Evolutionary conservation across 1,140 invertebrate genomes (phyloP).

Genomic region (Drosophila orosa): DNA sequence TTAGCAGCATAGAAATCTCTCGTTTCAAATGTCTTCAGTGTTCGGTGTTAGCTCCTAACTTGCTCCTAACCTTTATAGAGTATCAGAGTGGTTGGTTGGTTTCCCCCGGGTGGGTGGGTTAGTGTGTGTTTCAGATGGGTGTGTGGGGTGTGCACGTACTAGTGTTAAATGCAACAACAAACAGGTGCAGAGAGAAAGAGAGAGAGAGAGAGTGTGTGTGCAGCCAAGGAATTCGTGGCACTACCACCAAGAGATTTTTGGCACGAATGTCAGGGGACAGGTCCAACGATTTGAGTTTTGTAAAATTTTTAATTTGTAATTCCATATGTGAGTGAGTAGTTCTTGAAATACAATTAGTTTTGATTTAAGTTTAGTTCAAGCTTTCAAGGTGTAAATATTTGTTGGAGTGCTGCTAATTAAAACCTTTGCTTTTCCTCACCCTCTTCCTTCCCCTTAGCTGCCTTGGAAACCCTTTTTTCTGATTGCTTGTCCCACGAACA

Average conservation of each 20-base stretch:
- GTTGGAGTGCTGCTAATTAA: slow-evolving; percentile 35
- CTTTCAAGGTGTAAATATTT: slow-evolving; percentile 38
- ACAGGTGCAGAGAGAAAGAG: slow-evolving; percentile 61
- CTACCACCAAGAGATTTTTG: slow-evolving; percentile 51
- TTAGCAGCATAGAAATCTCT: slow-evolving; percentile 49
- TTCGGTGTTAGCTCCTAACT: slow-evolving; percentile 31
- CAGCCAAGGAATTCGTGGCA: slow-evolving; percentile 64
- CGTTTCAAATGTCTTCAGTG: slow-evolving; percentile 50
- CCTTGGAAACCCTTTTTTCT: slow-evolving; percentile 59
- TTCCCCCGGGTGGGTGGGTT: slow-evolving; percentile 34
- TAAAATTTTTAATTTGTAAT: slow-evolving; percentile 31
- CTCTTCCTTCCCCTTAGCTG: slow-evolving; percentile 47
- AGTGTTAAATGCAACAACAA: slow-evolving; percentile 76
- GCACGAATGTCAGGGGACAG: slow-evolving; percentile 49
- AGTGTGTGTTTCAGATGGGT: slow-evolving; percentile 16
- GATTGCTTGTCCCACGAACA: slow-evolving; percentile 29
- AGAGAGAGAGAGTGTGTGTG: slow-evolving; percentile 20
- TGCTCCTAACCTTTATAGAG: slow-evolving; percentile 9
- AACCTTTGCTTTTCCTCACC: slow-evolving; percentile 25
- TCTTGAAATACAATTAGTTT: slow-evolving; percentile 38
- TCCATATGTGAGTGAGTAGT: slow-evolving; percentile 41
- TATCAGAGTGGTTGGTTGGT: slow-evolving; percentile 43
- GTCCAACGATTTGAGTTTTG: slow-evolving; percentile 36
- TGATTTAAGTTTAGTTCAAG: slow-evolving; percentile 25
- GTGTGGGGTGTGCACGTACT: slow-evolving; percentile 35